These are phyloP conservation scores for Mellilla xanthometata DNA, from an alignment of 2,888 invertebrate genomes.

Conservation along the genomic window DNA sequence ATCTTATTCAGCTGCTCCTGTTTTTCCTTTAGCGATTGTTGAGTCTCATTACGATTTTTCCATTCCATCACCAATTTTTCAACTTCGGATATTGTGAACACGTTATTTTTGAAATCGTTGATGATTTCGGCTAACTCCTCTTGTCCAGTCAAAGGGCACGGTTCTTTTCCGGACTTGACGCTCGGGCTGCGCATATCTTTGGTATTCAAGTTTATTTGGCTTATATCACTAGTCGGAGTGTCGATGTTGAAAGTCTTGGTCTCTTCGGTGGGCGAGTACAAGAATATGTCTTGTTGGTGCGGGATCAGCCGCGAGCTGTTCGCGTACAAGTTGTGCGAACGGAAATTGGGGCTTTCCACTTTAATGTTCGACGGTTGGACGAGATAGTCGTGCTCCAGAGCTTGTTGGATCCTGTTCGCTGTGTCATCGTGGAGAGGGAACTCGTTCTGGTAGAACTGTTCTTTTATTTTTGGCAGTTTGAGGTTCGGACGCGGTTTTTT, in stretches of 20 bases:
- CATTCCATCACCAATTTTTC: constrained; percentile 93
- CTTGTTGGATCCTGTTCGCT: constrained; percentile 70
- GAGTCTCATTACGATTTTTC: constrained; percentile 93
- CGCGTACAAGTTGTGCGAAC: constrained; percentile 73
- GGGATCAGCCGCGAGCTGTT: constrained; percentile 72
- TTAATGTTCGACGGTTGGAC: constrained; percentile 85
- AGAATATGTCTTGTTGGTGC: constrained; percentile 68
- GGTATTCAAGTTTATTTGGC: constrained; percentile 72
- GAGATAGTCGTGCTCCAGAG: constrained; percentile 82
- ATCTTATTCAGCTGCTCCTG: constrained; percentile 91
- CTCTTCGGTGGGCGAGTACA: constrained; percentile 79
- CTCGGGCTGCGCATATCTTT: constrained; percentile 70
- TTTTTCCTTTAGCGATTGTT: constrained; percentile 92
- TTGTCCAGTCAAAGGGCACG: constrained; percentile 78
- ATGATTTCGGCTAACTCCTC: constrained; percentile 93
- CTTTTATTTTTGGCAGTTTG: constrained; percentile 66
- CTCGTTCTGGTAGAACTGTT: constrained; percentile 78
- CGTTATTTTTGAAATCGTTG: constrained; percentile 94
- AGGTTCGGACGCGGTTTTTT: constrained; percentile 74
- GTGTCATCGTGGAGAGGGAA: constrained; percentile 59
- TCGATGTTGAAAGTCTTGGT: constrained; percentile 71
- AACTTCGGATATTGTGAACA: constrained; percentile 92
- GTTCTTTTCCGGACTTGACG: constrained; percentile 69
- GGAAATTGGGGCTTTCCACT: constrained; percentile 75
- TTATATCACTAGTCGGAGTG: constrained; percentile 76